Evolutionary conservation across 2,797 vertebrate genomes (phyloP).

Genomic region (Premnoplex brunnescens): DNA sequence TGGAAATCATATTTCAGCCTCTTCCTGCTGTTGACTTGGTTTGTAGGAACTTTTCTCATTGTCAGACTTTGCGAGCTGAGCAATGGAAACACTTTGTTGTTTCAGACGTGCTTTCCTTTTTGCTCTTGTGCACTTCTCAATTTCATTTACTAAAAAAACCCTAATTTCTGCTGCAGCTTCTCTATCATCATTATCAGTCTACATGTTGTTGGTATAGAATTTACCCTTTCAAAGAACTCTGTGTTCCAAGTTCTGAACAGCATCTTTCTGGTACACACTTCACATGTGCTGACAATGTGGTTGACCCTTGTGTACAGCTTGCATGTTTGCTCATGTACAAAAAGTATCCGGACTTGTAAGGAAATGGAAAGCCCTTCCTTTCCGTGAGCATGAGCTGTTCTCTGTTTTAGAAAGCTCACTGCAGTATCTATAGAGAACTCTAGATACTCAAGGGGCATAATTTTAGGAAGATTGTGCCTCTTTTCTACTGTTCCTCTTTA

Average conservation of each 20-base stretch:
- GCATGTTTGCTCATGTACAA: background rate
- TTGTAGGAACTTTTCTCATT: background rate
- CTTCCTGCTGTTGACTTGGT: conserved; percentile 9
- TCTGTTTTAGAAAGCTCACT: background rate
- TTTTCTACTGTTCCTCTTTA: background rate
- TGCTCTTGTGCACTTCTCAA: background rate
- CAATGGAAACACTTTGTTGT: background rate
- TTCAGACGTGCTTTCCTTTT: background rate
- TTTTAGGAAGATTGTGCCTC: background rate
- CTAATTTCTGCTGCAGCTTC: background rate
- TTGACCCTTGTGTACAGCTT: background rate
- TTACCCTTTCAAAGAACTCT: background rate
- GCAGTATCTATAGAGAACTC: background rate
- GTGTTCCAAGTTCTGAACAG: background rate
- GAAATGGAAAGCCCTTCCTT: background rate
- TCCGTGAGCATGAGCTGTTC: background rate
- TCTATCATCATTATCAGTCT: background rate
- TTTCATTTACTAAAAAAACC: background rate
- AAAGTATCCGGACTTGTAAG: background rate
- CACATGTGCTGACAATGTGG: accelerated
- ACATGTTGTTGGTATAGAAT: background rate
- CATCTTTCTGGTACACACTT: accelerated
- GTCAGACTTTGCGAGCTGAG: background rate
- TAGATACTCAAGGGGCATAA: background rate
- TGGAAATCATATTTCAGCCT: background rate